Conservation (phyloP, 2,797 vertebrate species). For the Otolemur crassicaudatus region DNA sequence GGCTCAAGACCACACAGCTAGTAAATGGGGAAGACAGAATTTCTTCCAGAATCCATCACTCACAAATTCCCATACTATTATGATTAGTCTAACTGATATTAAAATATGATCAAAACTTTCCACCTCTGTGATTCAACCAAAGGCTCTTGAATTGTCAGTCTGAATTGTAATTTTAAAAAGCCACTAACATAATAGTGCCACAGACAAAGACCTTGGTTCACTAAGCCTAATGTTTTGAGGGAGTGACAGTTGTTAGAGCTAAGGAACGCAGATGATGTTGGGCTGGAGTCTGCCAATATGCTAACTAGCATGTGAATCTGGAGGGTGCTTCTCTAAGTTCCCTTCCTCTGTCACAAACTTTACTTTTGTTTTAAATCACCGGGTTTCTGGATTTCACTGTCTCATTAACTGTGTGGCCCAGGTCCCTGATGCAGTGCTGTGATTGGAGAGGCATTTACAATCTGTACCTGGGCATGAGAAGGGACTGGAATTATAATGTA, state of each 20-base stretch:
- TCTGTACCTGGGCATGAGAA: background rate
- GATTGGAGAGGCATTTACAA: constrained; percentile 44
- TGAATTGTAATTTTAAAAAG: background rate
- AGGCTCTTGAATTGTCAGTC: background rate
- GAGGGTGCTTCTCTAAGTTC: background rate
- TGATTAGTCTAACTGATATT: background rate
- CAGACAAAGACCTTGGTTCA: background rate
- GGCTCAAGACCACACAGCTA: background rate
- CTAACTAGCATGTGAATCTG: background rate
- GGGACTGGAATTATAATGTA: background rate
- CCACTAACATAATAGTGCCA: background rate
- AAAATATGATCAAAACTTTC: constrained; percentile 14
- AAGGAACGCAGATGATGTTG: background rate
- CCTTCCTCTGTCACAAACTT: background rate
- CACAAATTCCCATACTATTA: background rate
- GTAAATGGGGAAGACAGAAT: background rate
- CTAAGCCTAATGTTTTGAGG: background rate
- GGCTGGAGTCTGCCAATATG: background rate
- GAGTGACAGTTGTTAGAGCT: background rate
- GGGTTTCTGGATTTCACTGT: background rate
- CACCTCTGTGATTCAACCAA: constrained; percentile 34
- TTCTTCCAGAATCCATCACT: background rate
- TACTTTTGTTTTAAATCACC: constrained; percentile 46
- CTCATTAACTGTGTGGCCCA: constrained; percentile 45
- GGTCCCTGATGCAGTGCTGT: background rate